Evolutionary conservation across 2,888 invertebrate species (phyloP).

Genomic region (Hipparchia semele): DNA sequence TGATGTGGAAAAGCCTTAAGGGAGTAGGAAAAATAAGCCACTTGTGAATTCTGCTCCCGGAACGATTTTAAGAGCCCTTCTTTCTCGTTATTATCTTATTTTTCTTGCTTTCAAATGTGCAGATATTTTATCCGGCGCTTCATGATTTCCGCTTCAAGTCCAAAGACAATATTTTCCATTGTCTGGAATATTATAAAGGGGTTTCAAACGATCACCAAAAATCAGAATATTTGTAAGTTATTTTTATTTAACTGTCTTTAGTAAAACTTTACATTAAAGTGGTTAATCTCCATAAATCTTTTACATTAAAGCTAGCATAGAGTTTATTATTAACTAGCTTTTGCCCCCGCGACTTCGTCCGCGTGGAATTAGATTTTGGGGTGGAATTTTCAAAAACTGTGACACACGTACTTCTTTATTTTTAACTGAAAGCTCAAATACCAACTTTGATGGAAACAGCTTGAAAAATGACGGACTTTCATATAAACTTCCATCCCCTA

Average conservation of each 20-base stretch:
- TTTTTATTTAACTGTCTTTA: no score
- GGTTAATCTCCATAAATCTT: no score
- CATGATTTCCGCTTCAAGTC: conserved; percentile 13
- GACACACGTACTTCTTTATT: no score
- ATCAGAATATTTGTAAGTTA: not conserved
- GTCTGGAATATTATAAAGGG: conserved; percentile 5
- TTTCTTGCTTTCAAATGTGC: conserved; percentile 48
- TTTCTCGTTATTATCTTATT: conserved; percentile 63
- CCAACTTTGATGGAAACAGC: no score
- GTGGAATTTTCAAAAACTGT: no score
- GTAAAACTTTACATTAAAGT: no score
- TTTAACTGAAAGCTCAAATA: no score
- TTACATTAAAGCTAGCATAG: not conserved
- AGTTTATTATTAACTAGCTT: not conserved
- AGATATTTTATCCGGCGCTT: conserved; percentile 18
- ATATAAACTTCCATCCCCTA: no score
- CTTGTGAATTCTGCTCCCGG: conserved; percentile 59
- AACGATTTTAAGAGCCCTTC: conserved; percentile 60
- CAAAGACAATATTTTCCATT: conserved; percentile 15
- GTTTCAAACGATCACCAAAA: not conserved
- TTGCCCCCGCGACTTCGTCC: no score
- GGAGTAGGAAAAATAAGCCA: conserved; percentile 46
- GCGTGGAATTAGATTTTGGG: no score
- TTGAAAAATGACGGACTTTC: no score
- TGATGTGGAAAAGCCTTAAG: not conserved